These are phyloP conservation scores for Pteronotus mesoamericanus DNA, from an alignment of 2,797 vertebrate genomes.

Conservation along the genomic window DNA sequence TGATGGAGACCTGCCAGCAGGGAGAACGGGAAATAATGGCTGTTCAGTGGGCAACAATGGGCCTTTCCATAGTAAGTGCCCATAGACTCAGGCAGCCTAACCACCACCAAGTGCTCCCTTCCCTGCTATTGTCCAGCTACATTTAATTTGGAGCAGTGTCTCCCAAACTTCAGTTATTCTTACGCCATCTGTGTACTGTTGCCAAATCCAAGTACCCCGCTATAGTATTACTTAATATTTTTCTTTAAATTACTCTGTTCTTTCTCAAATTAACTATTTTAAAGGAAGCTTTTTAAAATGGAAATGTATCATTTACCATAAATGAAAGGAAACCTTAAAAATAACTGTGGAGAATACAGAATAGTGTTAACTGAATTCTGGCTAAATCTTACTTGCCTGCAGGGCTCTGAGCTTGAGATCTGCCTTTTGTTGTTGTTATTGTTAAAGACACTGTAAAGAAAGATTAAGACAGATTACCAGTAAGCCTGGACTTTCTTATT, in stretches of 20 bases:
- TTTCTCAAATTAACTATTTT: conserved; percentile 7
- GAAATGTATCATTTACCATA: background rate
- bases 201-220: background rate
- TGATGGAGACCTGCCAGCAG: background rate
- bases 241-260: background rate
- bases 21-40: background rate
- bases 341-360: background rate
- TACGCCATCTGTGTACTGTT: background rate
- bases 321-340: conserved; percentile 26
- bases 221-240: background rate
- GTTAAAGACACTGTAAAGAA: conserved; percentile 36
- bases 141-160: background rate
- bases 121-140: background rate
- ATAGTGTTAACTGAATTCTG: background rate
- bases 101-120: background rate
- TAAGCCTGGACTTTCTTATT: conserved; percentile 17
- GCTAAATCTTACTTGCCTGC: background rate
- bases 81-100: background rate
- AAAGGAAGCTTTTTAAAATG: background rate
- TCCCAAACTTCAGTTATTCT: background rate
- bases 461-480: background rate
- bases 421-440: background rate
- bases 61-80: background rate
- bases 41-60: background rate
- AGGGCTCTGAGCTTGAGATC: background rate